phyloP scores from a whole-genome alignment of 2,888 invertebrate genomes.

The Sicus ferrugineus region DNA sequence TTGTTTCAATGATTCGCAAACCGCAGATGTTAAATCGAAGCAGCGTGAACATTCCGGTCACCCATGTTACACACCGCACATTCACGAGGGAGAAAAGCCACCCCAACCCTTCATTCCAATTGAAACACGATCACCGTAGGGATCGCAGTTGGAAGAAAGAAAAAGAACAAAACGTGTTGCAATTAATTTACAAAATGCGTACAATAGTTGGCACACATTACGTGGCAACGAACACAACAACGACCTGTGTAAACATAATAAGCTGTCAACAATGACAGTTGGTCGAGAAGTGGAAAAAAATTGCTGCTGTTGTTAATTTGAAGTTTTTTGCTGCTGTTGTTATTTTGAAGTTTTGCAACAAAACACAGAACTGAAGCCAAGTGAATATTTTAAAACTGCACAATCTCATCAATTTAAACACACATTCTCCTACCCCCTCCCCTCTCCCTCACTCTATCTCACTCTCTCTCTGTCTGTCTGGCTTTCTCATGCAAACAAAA shows the following conservation, averaged over 20 bases:
- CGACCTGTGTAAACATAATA: conserved; percentile 34
- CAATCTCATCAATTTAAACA: not conserved
- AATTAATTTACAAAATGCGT: conserved; percentile 45
- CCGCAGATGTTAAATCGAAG: conserved; percentile 45
- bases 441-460: not conserved
- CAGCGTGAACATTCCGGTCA: not conserved
- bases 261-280: conserved; percentile 25
- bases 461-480: too few relatives aligned
- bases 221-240: conserved; percentile 25
- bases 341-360: not conserved
- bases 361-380: not conserved
- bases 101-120: not conserved
- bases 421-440: not conserved
- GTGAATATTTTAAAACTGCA: not conserved
- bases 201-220: conserved; percentile 36
- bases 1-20: conserved; percentile 50
- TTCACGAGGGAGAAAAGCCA: not conserved
- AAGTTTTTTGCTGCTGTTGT: not conserved
- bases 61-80: not conserved
- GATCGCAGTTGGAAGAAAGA: not conserved
- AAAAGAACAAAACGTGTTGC: conserved; percentile 35
- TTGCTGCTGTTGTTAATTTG: not conserved
- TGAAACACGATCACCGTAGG: not conserved
- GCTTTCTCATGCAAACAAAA: too few relatives aligned
- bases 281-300: not conserved